phyloP scores from a whole-genome alignment of 2,113 vertebrate genomes.

The Callospermophilus lateralis region DNA sequence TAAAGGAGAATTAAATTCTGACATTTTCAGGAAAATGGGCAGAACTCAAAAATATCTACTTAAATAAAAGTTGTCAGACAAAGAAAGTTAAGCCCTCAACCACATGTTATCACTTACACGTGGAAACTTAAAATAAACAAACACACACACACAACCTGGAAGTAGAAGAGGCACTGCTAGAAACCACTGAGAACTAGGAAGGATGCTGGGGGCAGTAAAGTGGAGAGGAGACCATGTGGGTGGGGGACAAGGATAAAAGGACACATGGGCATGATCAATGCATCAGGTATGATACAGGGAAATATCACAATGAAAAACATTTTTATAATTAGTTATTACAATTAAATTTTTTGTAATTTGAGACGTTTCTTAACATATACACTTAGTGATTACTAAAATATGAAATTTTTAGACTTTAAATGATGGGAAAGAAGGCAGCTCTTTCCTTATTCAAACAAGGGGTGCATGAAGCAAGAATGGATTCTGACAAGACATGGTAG shows the following conservation, averaged over 20 bases:
- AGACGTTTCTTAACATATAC: background rate
- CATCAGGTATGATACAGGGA: background rate
- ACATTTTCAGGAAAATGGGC: background rate
- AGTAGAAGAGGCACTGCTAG: background rate
- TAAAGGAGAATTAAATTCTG: background rate
- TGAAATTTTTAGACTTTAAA: background rate
- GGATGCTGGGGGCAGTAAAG: background rate
- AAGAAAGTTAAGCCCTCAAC: too few relatives aligned
- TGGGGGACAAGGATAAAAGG: background rate
- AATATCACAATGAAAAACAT: background rate
- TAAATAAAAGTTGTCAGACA: too few relatives aligned
- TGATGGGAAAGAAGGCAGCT: background rate
- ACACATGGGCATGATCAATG: background rate
- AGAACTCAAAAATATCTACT: background rate
- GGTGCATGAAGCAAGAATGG: fast-evolving
- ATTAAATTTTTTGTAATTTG: background rate
- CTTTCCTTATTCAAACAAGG: background rate
- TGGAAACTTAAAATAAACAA: background rate
- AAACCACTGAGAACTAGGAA: background rate
- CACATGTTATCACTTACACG: background rate
- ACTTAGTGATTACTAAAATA: background rate
- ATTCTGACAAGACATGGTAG: background rate
- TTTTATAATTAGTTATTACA: background rate
- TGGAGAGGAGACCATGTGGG: background rate
- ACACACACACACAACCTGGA: background rate